These are phyloP conservation scores for Zootoca vivipara DNA, from an alignment of 2,113 vertebrate genomes.

Conservation along the genomic window DNA sequence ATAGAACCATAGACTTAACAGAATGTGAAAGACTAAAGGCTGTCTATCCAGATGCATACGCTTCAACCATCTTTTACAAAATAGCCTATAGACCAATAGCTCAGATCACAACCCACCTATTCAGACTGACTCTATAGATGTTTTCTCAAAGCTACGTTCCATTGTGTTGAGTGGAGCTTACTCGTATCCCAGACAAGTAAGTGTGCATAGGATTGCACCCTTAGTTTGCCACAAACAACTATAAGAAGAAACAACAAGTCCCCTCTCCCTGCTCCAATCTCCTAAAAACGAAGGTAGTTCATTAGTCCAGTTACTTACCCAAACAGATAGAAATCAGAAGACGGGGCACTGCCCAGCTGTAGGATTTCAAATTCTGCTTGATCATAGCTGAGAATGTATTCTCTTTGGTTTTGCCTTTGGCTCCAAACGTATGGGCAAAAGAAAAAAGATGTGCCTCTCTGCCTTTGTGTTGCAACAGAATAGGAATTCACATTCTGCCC, in stretches of 20 bases:
- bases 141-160: neutral
- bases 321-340: slow-evolving; percentile 49
- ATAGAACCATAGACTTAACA: neutral
- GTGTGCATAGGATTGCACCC: neutral
- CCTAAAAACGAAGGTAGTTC: slow-evolving; percentile 18
- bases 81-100: neutral
- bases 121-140: neutral
- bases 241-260: neutral
- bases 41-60: neutral
- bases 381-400: slow-evolving; percentile 48
- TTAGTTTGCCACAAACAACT: neutral
- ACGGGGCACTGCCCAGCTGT: slow-evolving; percentile 16
- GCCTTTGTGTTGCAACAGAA: slow-evolving; percentile 49
- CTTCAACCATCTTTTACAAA: neutral
- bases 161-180: neutral
- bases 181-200: neutral
- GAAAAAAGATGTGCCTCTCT: neutral
- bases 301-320: slow-evolving; percentile 58
- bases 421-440: rapidly evolving
- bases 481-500: slow-evolving; percentile 50
- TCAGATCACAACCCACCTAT: neutral
- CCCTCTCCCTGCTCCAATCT: neutral
- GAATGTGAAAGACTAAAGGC: neutral
- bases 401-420: slow-evolving; percentile 26
- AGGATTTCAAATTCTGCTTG: slow-evolving; percentile 36